Evolutionary conservation across 2,113 vertebrate genomes (phyloP), one percentile per base, ranked within the genome.

Genomic region (Ammospiza nelsoni): DNA sequence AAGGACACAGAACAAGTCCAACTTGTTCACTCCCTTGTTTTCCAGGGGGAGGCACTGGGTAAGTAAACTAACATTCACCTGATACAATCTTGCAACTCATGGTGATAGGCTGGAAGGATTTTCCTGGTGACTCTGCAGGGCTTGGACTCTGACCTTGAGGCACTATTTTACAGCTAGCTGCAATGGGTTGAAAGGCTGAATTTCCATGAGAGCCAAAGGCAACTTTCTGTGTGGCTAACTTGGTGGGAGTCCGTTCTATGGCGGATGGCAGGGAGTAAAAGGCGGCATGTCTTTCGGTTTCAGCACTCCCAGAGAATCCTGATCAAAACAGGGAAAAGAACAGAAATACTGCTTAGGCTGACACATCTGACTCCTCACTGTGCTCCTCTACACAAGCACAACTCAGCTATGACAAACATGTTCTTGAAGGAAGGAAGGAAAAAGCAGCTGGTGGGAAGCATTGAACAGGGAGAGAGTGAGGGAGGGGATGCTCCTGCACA

Each of bases 21-120:
- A 17, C 72, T 59, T 49, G 81, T 88, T 95, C 72, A 76, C 62
- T 54, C 57, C 39, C 43, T 37, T 1, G 24, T 59, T 71, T 90
- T 62, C n/a, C 58, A 83, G 37, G 46, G 46, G 51, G 59, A 96
- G 90, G 82, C 68, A 82, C 77, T 82, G 4, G 31, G 84, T 81
- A 92, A 22, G 80, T 8, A 94, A 96, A 95, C 86, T 91, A 87
- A 92, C 78, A 77, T 84, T 92, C 98, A 99, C 99, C 99, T 98
- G 99, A 99, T 93, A 99, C 99, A 83, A 99, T 99, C 98, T 99
- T 99, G 98, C 99, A 99, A 98, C 99, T 99, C 99, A 99, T 99
- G 74, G 99, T 99, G 97, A 99, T 99, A 57, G 99, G 99, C 95
- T 99, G 99, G 96, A 99, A 99, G 35, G 99, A 99, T 90, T 99